Evolutionary conservation across 2,797 vertebrate genomes (phyloP).

Genomic region (Sebastes variabilis): DNA sequence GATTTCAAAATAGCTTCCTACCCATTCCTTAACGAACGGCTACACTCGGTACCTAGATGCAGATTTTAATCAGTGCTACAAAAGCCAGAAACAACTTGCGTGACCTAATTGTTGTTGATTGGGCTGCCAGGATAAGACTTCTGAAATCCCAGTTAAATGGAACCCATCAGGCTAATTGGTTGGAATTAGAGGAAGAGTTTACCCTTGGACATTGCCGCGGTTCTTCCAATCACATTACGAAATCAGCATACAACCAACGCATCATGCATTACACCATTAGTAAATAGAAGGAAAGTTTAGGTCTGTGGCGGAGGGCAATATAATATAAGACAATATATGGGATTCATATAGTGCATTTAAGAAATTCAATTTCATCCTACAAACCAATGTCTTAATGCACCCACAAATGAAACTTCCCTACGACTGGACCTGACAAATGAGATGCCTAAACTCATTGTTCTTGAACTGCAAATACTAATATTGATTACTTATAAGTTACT

Average conservation of each 20-base stretch:
- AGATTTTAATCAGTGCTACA: not conserved
- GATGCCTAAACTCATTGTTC: not conserved
- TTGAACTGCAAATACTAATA: not conserved
- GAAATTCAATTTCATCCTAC: not conserved
- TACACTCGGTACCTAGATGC: not conserved
- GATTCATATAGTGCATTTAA: not conserved
- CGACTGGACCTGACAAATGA: not conserved
- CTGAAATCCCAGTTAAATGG: constrained; percentile 19
- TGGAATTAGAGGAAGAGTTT: constrained; percentile 18
- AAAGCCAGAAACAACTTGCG: constrained; percentile 12
- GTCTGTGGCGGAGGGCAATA: not conserved
- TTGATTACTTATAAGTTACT: not conserved
- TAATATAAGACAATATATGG: not conserved
- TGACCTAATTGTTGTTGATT: constrained; percentile 17
- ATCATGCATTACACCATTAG: constrained; percentile 35
- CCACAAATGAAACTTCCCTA: not conserved
- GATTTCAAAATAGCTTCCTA: not conserved
- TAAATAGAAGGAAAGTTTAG: constrained; percentile 2
- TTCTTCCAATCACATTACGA: constrained; percentile 13
- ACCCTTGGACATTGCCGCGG: not conserved
- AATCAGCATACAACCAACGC: constrained; percentile 23
- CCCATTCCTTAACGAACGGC: not conserved
- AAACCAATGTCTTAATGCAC: constrained; percentile 6
- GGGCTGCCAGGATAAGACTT: not conserved
- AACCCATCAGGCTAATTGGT: constrained; percentile 38